Percentiles rank a stretch among this genome's conserved stretches.
These are phyloP conservation scores for Drosophila parabipectinata DNA, from an alignment of 1,140 invertebrate species.

Conservation along the genomic window DNA sequence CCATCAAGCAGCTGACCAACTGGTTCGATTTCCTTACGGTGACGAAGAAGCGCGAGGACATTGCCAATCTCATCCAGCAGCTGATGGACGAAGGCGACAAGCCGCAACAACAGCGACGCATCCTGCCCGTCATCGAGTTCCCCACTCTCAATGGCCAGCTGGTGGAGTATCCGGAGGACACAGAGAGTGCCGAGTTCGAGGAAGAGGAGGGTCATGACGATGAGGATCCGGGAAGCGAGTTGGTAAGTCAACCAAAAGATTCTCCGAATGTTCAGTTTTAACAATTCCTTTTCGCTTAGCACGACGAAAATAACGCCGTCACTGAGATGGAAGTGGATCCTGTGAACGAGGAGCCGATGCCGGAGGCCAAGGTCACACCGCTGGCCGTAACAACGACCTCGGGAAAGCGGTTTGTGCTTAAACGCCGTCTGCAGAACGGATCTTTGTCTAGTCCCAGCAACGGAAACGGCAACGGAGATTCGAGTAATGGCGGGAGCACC, in stretches of 20 bases:
- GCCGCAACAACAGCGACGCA: slow-evolving; percentile 84
- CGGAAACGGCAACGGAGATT: slow-evolving; percentile 36
- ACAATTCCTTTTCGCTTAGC: slow-evolving; percentile 6
- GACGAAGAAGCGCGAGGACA: slow-evolving; percentile 91
- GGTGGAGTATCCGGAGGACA: slow-evolving; percentile 73
- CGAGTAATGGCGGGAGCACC: slow-evolving; percentile 10
- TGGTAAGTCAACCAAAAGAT: slow-evolving; percentile 29
- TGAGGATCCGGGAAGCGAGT: slow-evolving; percentile 61
- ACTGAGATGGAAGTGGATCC: slow-evolving; percentile 73
- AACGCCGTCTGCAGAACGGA: slow-evolving; percentile 69
- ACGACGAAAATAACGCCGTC: slow-evolving; percentile 56
- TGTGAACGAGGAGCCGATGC: slow-evolving; percentile 51
- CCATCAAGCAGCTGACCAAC: slow-evolving; percentile 89
- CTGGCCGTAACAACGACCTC: slow-evolving; percentile 32
- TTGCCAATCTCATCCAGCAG: slow-evolving; percentile 89
- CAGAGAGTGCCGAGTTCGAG: slow-evolving; percentile 79
- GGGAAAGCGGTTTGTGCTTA: slow-evolving; percentile 63
- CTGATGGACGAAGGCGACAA: slow-evolving; percentile 88
- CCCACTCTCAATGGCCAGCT: slow-evolving; percentile 87
- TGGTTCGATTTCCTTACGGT: slow-evolving; percentile 93
- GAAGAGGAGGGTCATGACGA: slow-evolving; percentile 78
- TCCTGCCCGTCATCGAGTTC: slow-evolving; percentile 87
- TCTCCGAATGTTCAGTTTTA: neutral
- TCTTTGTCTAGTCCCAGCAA: slow-evolving; percentile 28
- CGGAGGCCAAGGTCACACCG: slow-evolving; percentile 1